phyloP scores from a whole-genome alignment of 2,797 vertebrate genomes.

The Bradypus variegatus region DNA sequence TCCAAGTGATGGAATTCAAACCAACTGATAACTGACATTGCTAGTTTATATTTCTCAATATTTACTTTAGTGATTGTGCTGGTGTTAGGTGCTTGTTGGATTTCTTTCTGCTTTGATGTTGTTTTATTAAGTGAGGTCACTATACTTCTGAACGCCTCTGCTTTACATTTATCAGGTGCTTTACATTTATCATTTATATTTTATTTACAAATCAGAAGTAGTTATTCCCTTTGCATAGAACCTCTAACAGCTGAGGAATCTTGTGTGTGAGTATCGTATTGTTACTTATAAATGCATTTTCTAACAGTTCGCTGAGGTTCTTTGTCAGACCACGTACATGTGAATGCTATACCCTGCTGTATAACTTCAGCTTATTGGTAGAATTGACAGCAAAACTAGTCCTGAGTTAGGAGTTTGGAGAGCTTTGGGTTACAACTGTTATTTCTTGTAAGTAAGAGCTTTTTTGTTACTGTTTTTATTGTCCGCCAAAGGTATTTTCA shows the following conservation, averaged over 20 bases:
- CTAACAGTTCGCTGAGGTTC: background rate
- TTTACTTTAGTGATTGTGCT: background rate
- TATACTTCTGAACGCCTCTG: background rate
- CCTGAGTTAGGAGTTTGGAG: background rate
- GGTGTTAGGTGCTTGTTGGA: background rate
- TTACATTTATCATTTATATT: too few species aligned
- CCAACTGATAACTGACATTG: background rate
- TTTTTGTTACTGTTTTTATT: background rate
- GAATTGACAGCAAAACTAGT: background rate
- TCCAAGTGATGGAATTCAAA: background rate
- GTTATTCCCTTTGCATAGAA: background rate
- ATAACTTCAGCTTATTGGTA: background rate
- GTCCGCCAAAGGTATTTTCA: slow-evolving; percentile 88
- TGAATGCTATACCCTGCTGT: rapidly evolving
- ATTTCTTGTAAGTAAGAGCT: slow-evolving; percentile 29
- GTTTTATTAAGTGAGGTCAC: background rate
- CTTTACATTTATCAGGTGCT: background rate
- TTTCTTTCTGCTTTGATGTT: background rate
- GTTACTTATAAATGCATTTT: background rate
- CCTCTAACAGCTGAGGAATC: background rate
- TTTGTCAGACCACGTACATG: background rate
- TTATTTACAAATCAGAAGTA: too few species aligned
- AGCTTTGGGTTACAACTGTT: background rate
- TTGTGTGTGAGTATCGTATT: background rate
- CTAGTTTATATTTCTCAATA: background rate